Base-by-base conservation (phyloP, 1,140 invertebrate species). In the roundworm (Caenorhabditis elegans) region DNA sequence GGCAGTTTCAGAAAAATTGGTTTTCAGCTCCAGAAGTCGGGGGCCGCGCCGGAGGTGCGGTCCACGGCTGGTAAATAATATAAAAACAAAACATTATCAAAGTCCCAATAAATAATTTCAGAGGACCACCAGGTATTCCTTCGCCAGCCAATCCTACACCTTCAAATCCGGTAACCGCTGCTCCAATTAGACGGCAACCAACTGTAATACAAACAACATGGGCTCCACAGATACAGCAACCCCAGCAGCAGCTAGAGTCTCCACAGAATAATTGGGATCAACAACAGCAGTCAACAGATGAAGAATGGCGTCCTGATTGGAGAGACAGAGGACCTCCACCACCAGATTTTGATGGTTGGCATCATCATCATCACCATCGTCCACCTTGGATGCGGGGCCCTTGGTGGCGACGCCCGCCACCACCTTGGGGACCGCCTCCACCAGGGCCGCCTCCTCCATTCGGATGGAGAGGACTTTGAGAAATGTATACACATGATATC, bases 341-440 rank as follows among this genome's bases (percentile, higher is more conserved):
- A 22, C 60, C 60, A 0, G 60, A 70, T 10, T 70, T 70, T 39
- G 34, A 70, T 19, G 60, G n/a, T 24, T 70, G 60, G 60, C 60
- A 70, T 24, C 60, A 70, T 70, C 60, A 34, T 2, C 60, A 31
- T 22, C 60, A 70, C n/a, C 60, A 70, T 70, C 60, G 60, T 2
- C 60, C 60, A 43, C 60, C 60, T 39, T 70, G 60, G 60, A 39
- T 31, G 43, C 60, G 60, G n/a, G 60, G 60, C 13, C 60, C 60
- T 2, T 70, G 60, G 60, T 70, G 60, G 60, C 13, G 34, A 70
- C 34, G 60, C n/a, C 60, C 60, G 22, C 60, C 34, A 17, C 60
- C 60, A 13, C 60, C 60, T 22, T 70, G 60, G 60, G 60, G 60
- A 22, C 60, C 60, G 10, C 60, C 60, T 39, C 60, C 60, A 17